These are phyloP conservation scores for Lymantria monacha DNA, from an alignment of 2,888 invertebrate species.

Conservation along the genomic window DNA sequence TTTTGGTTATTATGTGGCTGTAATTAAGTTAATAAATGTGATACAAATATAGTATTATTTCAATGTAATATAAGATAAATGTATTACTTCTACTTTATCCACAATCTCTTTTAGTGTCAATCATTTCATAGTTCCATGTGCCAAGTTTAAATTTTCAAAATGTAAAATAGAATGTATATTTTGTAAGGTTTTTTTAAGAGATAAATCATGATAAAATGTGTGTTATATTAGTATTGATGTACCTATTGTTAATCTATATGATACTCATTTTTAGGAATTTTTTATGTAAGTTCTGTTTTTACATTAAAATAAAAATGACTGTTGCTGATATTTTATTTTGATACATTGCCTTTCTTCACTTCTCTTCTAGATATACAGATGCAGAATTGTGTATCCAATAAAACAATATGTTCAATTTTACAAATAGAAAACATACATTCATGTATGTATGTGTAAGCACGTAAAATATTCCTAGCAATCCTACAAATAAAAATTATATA, in stretches of 20 bases:
- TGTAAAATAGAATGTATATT: conserved; percentile 31
- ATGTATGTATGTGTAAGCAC: too few relatives aligned
- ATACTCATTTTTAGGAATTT: conserved; percentile 54
- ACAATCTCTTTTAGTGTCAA: conserved; percentile 31
- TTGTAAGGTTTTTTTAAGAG: conserved; percentile 30
- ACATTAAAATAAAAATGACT: conserved; percentile 72
- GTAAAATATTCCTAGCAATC: too few relatives aligned
- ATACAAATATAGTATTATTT: conserved; percentile 41
- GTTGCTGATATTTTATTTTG: conserved; percentile 53
- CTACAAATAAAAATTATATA: too few relatives aligned
- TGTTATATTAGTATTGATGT: conserved; percentile 59
- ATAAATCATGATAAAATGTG: conserved; percentile 37
- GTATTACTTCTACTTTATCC: conserved; percentile 20
- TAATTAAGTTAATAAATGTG: conserved; percentile 58
- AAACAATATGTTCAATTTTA: background rate
- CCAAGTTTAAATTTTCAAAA: conserved; percentile 50
- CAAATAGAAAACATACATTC: too few relatives aligned
- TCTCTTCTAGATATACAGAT: background rate
- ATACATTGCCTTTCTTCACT: background rate
- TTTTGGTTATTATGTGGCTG: conserved; percentile 24
- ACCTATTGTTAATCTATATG: conserved; percentile 64
- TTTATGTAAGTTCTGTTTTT: conserved; percentile 73
- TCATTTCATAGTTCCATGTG: conserved; percentile 42
- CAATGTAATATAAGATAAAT: conserved; percentile 14
- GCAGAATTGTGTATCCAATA: background rate